Evolutionary conservation across 2,113 vertebrate genomes (phyloP), one percentile per base, ranked within the genome.

Genomic region (Caranx ignobilis): DNA sequence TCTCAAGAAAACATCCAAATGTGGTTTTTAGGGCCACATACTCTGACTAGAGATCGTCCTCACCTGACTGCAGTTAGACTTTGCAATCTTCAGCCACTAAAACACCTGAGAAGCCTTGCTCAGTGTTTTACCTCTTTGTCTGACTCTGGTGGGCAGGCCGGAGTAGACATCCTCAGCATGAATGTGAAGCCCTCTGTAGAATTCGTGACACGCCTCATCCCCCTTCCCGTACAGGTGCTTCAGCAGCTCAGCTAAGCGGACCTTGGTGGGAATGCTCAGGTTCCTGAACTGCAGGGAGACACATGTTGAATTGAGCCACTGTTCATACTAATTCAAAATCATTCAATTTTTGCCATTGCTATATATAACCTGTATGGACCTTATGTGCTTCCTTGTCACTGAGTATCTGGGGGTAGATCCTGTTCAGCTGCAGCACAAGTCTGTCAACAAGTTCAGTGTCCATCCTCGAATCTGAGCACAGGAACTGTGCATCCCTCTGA

Each of bases 401-500:
- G 70, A 99, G 96, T 81, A 97, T 96, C 89, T 98, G 97, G 2
- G 98, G 97, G 84, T 97, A 95, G 90, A 97, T 97, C 88, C 97
- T 95, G 87, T 98, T 99, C 48, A 99, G 95, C 91, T 99, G 98
- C 72, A 99, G 95, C 66, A 99, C 93, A 59, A 99, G 96, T 90
- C 93, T 97, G 89, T 99, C 97, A 11, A 97, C 94, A 78, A 97
- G 93, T 71, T 96, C 96, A 19, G 96, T 96, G 35, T 95, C 96
- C 90, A 99, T 88, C 70, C 93, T 88, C 67, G 92, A 95, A 0
- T 93, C 94, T 47, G 93, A 94, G 15, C 92, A 96, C 68, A 99
- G 94, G 88, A 96, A 98, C 47, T 93, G 90, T 3, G 87, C 88
- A 88, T 99, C 97, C 56, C 93, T 94, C 56, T 90, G 94, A 82